Evolutionary conservation across 2,888 invertebrate genomes (phyloP).

Genomic region (Sesamia inferens): DNA sequence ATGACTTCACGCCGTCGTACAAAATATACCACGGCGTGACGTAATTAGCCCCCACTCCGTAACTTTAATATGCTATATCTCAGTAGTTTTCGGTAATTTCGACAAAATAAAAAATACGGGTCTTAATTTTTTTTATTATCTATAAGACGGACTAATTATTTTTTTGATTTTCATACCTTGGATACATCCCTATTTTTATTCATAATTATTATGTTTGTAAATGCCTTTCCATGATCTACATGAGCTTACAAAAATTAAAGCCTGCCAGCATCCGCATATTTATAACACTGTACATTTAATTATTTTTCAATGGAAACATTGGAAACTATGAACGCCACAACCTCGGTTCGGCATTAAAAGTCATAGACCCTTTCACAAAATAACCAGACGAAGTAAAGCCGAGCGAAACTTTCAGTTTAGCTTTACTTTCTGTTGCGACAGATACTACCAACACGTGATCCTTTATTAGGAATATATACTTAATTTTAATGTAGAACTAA

Average conservation of each 20-base stretch:
- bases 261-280: too few relatives aligned
- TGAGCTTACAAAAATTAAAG: constrained; percentile 11
- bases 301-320: constrained; percentile 30
- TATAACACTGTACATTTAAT: constrained; percentile 3
- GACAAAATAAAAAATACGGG: too few relatives aligned
- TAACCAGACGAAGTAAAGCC: constrained; percentile 30
- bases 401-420: constrained; percentile 51
- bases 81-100: too few relatives aligned
- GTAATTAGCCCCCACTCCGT: too few relatives aligned
- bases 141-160: too few relatives aligned
- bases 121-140: too few relatives aligned
- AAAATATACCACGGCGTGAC: too few relatives aligned
- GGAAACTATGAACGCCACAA: constrained; percentile 28
- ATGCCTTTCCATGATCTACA: constrained; percentile 5
- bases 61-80: too few relatives aligned
- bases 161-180: too few relatives aligned
- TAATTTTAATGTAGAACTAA: constrained; percentile 2
- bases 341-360: constrained; percentile 40
- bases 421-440: constrained; percentile 50
- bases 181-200: too few relatives aligned
- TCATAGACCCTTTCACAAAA: constrained; percentile 53
- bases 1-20: too few relatives aligned
- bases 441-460: constrained; percentile 21
- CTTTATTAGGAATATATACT: constrained; percentile 3
- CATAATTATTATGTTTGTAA: background rate